These are phyloP conservation scores for Patiria miniata DNA, from an alignment of 35 echinoderm and acorn worm species.

Conservation along the genomic window DNA sequence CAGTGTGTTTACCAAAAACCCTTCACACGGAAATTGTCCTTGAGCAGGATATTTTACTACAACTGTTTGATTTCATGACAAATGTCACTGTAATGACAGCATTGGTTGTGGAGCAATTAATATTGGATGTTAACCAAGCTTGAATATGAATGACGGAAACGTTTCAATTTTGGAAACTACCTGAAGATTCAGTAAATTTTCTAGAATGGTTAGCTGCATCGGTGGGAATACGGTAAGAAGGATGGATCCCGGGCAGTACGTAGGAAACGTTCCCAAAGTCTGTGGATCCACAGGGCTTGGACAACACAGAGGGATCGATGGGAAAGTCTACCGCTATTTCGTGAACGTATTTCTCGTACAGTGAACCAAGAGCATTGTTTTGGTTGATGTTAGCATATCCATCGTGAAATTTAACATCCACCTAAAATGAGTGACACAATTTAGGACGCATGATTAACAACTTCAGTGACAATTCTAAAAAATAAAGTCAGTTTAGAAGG, in stretches of 20 bases:
- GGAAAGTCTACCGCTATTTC: not conserved
- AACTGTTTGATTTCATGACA: too few relatives aligned
- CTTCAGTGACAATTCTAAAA: too few relatives aligned
- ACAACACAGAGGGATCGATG: not conserved
- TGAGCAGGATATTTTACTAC: too few relatives aligned
- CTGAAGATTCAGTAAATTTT: constrained; percentile 67
- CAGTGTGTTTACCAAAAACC: too few relatives aligned
- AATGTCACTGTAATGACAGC: too few relatives aligned
- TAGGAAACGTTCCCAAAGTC: constrained; percentile 86
- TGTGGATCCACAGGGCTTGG: constrained; percentile 55
- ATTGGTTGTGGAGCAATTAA: too few relatives aligned
- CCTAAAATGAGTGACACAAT: not conserved
- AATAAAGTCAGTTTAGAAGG: too few relatives aligned
- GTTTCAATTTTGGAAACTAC: not conserved
- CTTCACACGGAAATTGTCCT: too few relatives aligned
- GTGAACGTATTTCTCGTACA: not conserved
- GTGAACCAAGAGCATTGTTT: not conserved
- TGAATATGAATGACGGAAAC: too few relatives aligned
- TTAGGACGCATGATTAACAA: too few relatives aligned
- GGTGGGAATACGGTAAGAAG: constrained; percentile 61
- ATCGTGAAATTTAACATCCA: not conserved
- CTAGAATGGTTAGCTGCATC: constrained; percentile 70
- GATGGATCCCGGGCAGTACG: constrained; percentile 85
- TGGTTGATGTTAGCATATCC: constrained; percentile 8
- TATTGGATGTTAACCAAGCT: too few relatives aligned